phyloP scores from a whole-genome alignment of 2,888 invertebrate species.

The Frankliniella fusca region DNA sequence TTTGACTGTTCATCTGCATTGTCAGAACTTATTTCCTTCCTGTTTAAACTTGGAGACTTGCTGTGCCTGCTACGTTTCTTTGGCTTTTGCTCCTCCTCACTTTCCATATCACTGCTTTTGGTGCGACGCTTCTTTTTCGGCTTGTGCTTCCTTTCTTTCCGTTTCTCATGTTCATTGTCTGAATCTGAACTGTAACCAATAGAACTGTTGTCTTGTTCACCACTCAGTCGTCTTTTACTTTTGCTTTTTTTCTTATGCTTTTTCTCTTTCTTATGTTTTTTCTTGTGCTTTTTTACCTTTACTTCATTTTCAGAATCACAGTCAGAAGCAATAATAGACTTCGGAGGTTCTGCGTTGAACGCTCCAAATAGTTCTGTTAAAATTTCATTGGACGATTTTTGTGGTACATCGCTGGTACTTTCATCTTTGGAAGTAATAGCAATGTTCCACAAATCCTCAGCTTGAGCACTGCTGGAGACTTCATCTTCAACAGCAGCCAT shows the following conservation, averaged over 20 bases:
- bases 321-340: slow-evolving; percentile 52
- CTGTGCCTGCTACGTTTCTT: slow-evolving; percentile 2
- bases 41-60: slow-evolving; percentile 31
- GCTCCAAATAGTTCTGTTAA: slow-evolving; percentile 75
- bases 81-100: neutral
- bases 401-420: slow-evolving; percentile 39
- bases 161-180: slow-evolving; percentile 5
- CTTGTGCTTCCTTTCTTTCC: slow-evolving; percentile 36
- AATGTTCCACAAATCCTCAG: slow-evolving; percentile 15
- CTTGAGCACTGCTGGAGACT: neutral
- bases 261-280: slow-evolving; percentile 44
- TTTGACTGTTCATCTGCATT: slow-evolving; percentile 40
- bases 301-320: slow-evolving; percentile 42
- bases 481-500: neutral
- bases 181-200: neutral
- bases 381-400: slow-evolving; percentile 73
- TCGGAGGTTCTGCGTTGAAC: slow-evolving; percentile 68
- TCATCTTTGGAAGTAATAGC: slow-evolving; percentile 2
- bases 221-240: slow-evolving; percentile 46
- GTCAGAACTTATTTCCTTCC: slow-evolving; percentile 35
- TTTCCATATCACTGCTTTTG: slow-evolving; percentile 32
- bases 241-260: slow-evolving; percentile 47
- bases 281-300: slow-evolving; percentile 41
- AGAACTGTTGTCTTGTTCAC: slow-evolving; percentile 35
- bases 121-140: slow-evolving; percentile 34